Conservation (phyloP, 2,113 vertebrate genomes). For the Hydrochoerus hydrochaeris region DNA sequence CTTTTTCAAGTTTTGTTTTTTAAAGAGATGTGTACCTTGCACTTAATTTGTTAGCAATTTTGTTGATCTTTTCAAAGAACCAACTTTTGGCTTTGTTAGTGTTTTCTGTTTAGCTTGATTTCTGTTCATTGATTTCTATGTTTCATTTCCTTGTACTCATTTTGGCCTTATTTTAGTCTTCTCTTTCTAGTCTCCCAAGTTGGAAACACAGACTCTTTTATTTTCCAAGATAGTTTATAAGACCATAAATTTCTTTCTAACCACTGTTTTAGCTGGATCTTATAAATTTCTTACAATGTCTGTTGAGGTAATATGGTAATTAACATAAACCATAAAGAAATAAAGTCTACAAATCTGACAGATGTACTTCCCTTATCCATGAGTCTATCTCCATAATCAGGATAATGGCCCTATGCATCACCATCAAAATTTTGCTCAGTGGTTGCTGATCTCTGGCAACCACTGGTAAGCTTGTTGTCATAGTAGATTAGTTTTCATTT, state of each 20-base stretch:
- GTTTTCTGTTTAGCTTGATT: conserved; percentile 17
- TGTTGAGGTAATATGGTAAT: neutral
- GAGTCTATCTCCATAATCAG: neutral
- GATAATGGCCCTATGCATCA: neutral
- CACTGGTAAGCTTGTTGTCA: neutral
- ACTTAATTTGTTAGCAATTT: conserved; percentile 33
- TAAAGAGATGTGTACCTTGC: neutral
- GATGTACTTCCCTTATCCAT: neutral
- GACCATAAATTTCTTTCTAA: neutral
- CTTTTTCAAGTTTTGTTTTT: conserved; percentile 17
- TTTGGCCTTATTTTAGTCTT: conserved; percentile 53
- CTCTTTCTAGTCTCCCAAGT: conserved; percentile 39
- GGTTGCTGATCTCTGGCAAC: neutral
- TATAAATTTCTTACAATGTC: conserved; percentile 30
- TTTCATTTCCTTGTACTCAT: conserved; percentile 18
- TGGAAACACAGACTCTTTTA: conserved; percentile 27
- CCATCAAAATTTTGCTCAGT: neutral
- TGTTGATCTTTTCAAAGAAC: conserved; percentile 18
- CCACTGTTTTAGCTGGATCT: neutral
- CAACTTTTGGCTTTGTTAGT: neutral
- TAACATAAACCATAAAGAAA: conserved; percentile 9
- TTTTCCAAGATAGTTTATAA: conserved; percentile 34
- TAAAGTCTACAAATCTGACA: neutral
- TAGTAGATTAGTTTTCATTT: conserved; percentile 12
- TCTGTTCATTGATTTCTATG: conserved; percentile 17